phyloP scores from a whole-genome alignment of 2,888 invertebrate species.

The Amiota communis region DNA sequence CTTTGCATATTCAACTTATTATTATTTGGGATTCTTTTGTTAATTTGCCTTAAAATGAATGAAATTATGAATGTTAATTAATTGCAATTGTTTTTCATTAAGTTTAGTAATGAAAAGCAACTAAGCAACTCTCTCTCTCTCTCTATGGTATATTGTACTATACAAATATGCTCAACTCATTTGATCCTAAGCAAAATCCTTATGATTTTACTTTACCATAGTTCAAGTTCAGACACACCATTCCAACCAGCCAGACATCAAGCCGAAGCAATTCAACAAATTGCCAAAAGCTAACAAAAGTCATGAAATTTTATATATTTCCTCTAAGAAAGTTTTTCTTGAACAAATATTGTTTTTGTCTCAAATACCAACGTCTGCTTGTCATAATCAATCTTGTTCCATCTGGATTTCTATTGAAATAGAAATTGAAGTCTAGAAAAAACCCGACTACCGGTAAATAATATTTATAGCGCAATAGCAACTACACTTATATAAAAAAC shows the following conservation, averaged over 20 bases:
- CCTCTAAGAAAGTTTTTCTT: not conserved
- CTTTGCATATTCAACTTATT: slow-evolving; percentile 10
- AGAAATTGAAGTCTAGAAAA: no score
- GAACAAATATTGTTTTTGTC: slow-evolving; percentile 13
- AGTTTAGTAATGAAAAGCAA: not conserved
- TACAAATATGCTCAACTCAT: no score
- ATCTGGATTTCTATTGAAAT: no score
- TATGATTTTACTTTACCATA: not conserved
- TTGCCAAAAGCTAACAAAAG: not conserved
- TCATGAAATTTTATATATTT: slow-evolving; percentile 10
- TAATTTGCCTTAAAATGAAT: slow-evolving; percentile 3
- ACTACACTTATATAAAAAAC: no score
- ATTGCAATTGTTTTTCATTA: slow-evolving; percentile 28
- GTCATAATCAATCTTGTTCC: slow-evolving; percentile 18
- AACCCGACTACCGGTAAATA: no score
- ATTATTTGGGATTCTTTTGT: not conserved
- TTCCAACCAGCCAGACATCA: no score
- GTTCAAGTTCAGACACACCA: not conserved
- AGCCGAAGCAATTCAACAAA: no score
- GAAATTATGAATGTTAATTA: slow-evolving; percentile 27
- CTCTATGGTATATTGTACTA: no score
- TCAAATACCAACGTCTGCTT: not conserved
- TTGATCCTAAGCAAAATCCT: no score
- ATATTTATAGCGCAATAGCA: no score
- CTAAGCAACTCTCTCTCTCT: not conserved